These are phyloP conservation scores for Pseudomyrmex dendroicus DNA, from an alignment of 1,140 invertebrate species.

Conservation along the genomic window DNA sequence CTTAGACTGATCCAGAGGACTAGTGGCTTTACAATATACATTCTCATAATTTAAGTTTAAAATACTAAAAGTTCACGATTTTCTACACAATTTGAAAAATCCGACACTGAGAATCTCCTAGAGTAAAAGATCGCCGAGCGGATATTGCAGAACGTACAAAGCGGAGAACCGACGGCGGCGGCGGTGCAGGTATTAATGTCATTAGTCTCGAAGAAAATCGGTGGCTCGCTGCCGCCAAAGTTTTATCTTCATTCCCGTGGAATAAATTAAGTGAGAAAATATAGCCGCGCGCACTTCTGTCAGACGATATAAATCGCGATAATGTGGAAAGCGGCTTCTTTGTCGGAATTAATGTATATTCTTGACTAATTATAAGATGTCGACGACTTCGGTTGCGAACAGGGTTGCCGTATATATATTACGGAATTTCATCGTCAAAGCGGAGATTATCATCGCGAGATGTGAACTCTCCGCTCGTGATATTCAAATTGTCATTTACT, in stretches of 20 bases:
- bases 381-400: slow-evolving; percentile 22
- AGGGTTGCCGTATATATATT: slow-evolving; percentile 24
- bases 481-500: slow-evolving; percentile 56
- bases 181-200: slow-evolving; percentile 45
- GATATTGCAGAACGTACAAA: slow-evolving; percentile 29
- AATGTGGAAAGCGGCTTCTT: slow-evolving; percentile 60
- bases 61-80: not conserved
- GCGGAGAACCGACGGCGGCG: not conserved
- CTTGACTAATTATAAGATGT: slow-evolving; percentile 34
- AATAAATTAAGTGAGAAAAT: slow-evolving; percentile 61
- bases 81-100: not conserved
- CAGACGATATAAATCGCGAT: slow-evolving; percentile 57
- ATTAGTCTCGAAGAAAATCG: slow-evolving; percentile 57
- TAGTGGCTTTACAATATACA: too few species aligned
- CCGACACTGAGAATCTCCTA: not conserved
- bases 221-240: slow-evolving; percentile 42
- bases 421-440: slow-evolving; percentile 43
- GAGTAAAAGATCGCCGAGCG: slow-evolving; percentile 12
- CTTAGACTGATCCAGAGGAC: too few species aligned
- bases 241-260: slow-evolving; percentile 51
- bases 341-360: slow-evolving; percentile 60
- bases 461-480: slow-evolving; percentile 46
- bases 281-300: slow-evolving; percentile 17
- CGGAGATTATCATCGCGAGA: slow-evolving; percentile 33
- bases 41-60: slow-evolving; percentile 1